A percentile compares a stretch with the other conserved stretches of the same genome.
These are phyloP conservation scores for Pegea sp. DNA, from an alignment of 23 tunicate genomes.

Conservation along the genomic window DNA sequence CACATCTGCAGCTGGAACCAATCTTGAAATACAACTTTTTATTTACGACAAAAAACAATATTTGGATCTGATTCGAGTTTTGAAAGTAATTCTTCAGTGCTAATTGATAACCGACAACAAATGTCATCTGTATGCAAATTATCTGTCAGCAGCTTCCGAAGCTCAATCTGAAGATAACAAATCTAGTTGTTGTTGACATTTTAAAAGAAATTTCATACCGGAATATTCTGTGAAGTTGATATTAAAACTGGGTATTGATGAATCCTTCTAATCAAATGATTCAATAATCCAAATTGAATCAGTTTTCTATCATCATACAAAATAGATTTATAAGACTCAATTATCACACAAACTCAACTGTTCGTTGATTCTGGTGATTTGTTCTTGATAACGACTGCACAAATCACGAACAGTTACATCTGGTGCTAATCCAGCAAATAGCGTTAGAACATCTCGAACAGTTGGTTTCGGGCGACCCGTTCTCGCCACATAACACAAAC, in stretches of 20 bases:
- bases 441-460: slow-evolving; percentile 41
- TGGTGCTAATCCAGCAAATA: slow-evolving; percentile 55
- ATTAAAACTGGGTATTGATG: slow-evolving; percentile 55
- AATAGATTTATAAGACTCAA: neutral
- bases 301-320: slow-evolving; percentile 22
- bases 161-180: slow-evolving; percentile 17
- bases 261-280: slow-evolving; percentile 44
- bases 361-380: slow-evolving; percentile 42
- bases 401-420: slow-evolving; percentile 49
- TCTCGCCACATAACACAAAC: slow-evolving; percentile 43
- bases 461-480: slow-evolving; percentile 38
- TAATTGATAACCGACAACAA: slow-evolving; percentile 45
- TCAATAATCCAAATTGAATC: slow-evolving; percentile 70
- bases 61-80: slow-evolving; percentile 39
- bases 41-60: slow-evolving; percentile 49
- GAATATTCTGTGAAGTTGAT: no score
- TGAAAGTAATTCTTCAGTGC: slow-evolving; percentile 20
- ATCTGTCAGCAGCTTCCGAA: slow-evolving; percentile 31
- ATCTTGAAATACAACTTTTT: no score
- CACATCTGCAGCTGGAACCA: no score
- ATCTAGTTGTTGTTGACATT: neutral
- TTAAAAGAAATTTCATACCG: neutral
- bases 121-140: slow-evolving; percentile 55
- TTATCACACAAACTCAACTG: slow-evolving; percentile 11
- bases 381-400: slow-evolving; percentile 37